Evolutionary conservation across 2,797 vertebrate species (phyloP).

Genomic region (Epinephelus awoara): DNA sequence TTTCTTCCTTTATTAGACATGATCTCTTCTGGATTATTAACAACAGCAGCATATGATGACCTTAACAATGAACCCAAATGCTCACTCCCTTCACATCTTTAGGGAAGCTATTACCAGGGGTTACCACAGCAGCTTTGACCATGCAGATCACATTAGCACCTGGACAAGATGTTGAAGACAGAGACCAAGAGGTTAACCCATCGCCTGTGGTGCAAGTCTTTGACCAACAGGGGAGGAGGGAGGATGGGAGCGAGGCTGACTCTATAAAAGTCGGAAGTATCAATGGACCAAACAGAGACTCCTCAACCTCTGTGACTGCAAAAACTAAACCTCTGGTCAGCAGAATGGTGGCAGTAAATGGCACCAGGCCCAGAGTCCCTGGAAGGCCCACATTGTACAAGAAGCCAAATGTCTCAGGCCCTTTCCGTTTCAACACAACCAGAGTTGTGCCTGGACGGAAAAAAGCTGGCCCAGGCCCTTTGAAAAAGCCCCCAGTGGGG

Average conservation of each 20-base stretch:
- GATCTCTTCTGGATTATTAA: constrained; percentile 26
- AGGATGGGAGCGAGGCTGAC: constrained; percentile 9
- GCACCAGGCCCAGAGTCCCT: constrained; percentile 34
- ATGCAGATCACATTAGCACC: constrained; percentile 32
- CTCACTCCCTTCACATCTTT: constrained; percentile 66
- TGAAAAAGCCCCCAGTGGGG: constrained; percentile 47
- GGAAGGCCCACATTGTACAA: constrained; percentile 35
- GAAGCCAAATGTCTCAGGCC: constrained; percentile 45
- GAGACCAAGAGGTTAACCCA: constrained; percentile 14
- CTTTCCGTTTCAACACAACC: constrained; percentile 57
- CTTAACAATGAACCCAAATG: constrained; percentile 61
- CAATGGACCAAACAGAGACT: neutral
- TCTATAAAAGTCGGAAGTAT: constrained; percentile 1
- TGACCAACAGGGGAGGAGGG: constrained; percentile 19
- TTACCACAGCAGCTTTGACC: constrained; percentile 40
- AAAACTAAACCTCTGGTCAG: constrained; percentile 50
- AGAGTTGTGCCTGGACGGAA: constrained; percentile 43
- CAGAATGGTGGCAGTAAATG: constrained; percentile 31
- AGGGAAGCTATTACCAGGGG: constrained; percentile 62
- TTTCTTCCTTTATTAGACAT: constrained; percentile 54
- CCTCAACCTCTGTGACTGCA: constrained; percentile 14
- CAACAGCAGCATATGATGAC: constrained; percentile 6
- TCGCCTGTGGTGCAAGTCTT: constrained; percentile 10
- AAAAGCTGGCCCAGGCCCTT: constrained; percentile 29
- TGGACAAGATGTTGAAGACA: constrained; percentile 19